Evolutionary conservation across 2,797 vertebrate genomes (phyloP).

Genomic region (Tauraco hartlaubi): DNA sequence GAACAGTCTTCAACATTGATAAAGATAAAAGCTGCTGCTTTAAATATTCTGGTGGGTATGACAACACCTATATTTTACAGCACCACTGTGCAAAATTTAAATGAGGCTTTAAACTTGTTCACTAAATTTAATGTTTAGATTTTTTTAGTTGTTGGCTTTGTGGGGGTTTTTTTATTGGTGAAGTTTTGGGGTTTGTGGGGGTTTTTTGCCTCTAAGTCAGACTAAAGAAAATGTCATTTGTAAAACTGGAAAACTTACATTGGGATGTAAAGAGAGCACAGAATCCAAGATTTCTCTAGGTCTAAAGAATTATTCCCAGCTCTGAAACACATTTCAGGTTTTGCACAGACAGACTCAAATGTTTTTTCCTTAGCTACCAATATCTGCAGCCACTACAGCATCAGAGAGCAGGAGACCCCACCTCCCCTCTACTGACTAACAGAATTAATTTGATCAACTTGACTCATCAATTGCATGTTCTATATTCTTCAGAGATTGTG

Average conservation of each 20-base stretch:
- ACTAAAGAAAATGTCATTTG: neutral
- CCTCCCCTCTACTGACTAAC: neutral
- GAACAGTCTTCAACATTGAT: neutral
- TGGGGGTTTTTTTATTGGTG: neutral
- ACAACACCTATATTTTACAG: neutral
- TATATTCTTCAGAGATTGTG: neutral
- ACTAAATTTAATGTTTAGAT: neutral
- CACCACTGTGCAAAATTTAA: neutral
- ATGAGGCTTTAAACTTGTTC: neutral
- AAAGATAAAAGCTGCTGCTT: neutral
- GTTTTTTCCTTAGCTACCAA: neutral
- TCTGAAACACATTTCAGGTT: neutral
- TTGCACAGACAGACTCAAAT: neutral
- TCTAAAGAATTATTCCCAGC: neutral
- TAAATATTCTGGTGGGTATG: neutral
- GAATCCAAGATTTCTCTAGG: neutral
- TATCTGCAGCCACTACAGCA: neutral
- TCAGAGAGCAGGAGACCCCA: neutral
- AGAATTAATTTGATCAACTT: constrained; percentile 4
- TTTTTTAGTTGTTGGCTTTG: neutral
- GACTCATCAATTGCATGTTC: neutral
- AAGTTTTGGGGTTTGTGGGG: neutral
- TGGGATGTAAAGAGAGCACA: neutral
- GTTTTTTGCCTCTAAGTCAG: neutral
- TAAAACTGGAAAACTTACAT: neutral